Conservation (phyloP, 53 echinoderm and acorn worm species). For the Actinopyga echinites region DNA sequence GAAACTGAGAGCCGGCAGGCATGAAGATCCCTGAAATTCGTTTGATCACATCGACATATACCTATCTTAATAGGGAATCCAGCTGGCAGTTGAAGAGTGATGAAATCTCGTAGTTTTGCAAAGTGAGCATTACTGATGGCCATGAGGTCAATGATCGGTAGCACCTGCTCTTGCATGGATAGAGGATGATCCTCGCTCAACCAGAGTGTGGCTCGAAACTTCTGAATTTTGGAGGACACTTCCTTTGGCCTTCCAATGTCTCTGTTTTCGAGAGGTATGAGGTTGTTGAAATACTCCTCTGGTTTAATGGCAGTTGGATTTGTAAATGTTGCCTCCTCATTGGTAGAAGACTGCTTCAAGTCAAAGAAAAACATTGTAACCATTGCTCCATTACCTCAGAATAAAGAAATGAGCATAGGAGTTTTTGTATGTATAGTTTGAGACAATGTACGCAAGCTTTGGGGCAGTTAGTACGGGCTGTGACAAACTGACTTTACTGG, state of each 20-base stretch:
- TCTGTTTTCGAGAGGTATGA: conserved; percentile 66
- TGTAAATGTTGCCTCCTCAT: conserved; percentile 47
- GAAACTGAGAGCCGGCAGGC: too few relatives aligned
- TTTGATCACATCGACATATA: conserved; percentile 23
- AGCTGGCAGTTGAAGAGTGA: conserved; percentile 86
- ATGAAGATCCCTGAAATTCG: too few relatives aligned
- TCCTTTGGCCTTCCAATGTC: conserved; percentile 94
- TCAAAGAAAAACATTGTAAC: neutral
- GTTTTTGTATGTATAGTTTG: too few relatives aligned
- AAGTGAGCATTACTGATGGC: conserved; percentile 98
- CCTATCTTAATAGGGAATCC: conserved; percentile 98
- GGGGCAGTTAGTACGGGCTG: too few relatives aligned
- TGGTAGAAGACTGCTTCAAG: conserved; percentile 42
- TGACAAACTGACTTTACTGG: too few relatives aligned
- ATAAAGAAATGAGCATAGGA: too few relatives aligned
- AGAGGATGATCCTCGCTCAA: conserved; percentile 89
- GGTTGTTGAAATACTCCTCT: conserved; percentile 89
- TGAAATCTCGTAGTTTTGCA: conserved; percentile 92
- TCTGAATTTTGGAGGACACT: conserved; percentile 79
- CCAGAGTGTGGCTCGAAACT: conserved; percentile 94
- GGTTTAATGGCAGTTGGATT: conserved; percentile 91
- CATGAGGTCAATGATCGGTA: conserved; percentile 98
- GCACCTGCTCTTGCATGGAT: conserved; percentile 93
- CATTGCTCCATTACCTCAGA: too few relatives aligned
- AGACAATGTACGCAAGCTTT: too few relatives aligned